These are phyloP conservation scores for Gila orcuttii DNA, from an alignment of 2,113 vertebrate species.

Conservation along the genomic window DNA sequence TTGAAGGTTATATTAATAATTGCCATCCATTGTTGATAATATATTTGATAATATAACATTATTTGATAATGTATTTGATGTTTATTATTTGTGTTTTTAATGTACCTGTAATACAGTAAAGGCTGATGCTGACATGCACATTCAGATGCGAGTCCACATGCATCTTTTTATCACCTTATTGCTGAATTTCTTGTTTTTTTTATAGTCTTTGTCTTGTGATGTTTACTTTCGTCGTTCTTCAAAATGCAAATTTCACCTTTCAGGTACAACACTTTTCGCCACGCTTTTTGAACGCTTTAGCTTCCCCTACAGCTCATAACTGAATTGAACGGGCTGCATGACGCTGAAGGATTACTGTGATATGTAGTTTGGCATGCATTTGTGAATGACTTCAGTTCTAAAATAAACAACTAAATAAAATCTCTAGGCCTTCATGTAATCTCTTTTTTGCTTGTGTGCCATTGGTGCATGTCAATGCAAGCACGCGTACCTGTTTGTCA, in stretches of 20 bases:
- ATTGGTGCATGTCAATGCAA: not conserved
- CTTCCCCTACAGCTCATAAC: not conserved
- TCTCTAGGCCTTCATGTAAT: not conserved
- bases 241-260: not conserved
- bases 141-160: not conserved
- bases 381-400: conserved; percentile 9
- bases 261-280: not conserved
- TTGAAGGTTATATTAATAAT: too few species aligned
- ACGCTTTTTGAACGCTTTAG: not conserved
- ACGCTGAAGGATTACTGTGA: not conserved
- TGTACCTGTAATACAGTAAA: too few species aligned
- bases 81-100: too few species aligned
- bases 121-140: not conserved
- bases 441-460: not conserved
- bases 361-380: not conserved
- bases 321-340: not conserved
- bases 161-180: not conserved
- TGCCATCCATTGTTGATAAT: too few species aligned
- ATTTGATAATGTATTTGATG: too few species aligned
- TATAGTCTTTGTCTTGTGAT: too few species aligned
- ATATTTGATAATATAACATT: too few species aligned
- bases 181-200: not conserved
- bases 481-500: too few species aligned
- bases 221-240: not conserved
- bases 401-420: not conserved